phyloP scores from a whole-genome alignment of 1,140 invertebrate genomes.

The Stegodyphus mimosarum region DNA sequence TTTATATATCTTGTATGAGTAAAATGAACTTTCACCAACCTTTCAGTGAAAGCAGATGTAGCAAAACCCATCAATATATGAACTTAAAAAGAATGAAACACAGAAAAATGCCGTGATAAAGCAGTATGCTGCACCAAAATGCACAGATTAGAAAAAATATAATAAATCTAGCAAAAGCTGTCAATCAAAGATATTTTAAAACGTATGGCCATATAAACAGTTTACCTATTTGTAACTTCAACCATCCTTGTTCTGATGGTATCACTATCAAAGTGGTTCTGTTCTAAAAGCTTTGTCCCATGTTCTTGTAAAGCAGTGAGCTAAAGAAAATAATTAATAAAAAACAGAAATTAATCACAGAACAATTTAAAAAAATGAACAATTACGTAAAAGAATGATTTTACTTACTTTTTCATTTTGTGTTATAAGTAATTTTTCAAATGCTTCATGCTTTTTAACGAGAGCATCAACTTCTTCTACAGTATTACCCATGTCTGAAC shows the following conservation, averaged over 20 bases:
- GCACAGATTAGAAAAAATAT: too few relatives aligned
- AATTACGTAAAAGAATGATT: background rate
- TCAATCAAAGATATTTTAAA: background rate
- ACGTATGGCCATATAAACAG: background rate
- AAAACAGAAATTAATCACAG: background rate
- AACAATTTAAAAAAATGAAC: background rate
- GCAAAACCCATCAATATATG: too few relatives aligned
- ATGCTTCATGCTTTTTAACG: constrained; percentile 91
- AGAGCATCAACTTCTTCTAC: constrained; percentile 88
- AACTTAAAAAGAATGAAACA: too few relatives aligned
- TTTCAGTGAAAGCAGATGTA: too few relatives aligned
- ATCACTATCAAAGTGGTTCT: constrained; percentile 93
- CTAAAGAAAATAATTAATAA: constrained; percentile 62
- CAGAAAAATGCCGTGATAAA: too few relatives aligned
- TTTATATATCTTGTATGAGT: too few relatives aligned
- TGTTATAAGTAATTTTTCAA: constrained; percentile 84
- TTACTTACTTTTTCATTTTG: constrained; percentile 82
- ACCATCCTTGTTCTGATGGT: constrained; percentile 78
- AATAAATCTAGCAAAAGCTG: too few relatives aligned
- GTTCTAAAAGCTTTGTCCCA: constrained; percentile 86
- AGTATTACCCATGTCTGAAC: constrained; percentile 68
- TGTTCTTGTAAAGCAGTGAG: constrained; percentile 85
- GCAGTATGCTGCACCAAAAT: too few relatives aligned
- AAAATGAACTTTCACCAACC: too few relatives aligned
- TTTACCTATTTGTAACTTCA: constrained; percentile 63